Percentiles rank a stretch among this genome's conserved stretches.
Evolutionary conservation across 1,140 invertebrate species (phyloP).

Genomic region (Andricus grossulariae): DNA sequence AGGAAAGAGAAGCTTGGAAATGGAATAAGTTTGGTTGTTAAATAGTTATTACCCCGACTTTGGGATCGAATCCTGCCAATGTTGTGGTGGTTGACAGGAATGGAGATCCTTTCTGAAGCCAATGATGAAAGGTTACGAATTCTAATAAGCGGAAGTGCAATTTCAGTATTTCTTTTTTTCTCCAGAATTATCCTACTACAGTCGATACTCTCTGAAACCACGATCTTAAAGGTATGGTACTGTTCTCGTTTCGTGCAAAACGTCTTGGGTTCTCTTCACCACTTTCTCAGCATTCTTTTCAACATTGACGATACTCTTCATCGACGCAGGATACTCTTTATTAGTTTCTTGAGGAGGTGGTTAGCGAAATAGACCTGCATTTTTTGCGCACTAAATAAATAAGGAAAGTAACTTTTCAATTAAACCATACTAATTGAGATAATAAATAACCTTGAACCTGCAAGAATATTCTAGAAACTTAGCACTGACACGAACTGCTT

Average conservation of each 20-base stretch:
- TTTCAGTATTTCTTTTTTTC: constrained; percentile 35
- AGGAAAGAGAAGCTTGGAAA: constrained; percentile 47
- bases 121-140: constrained; percentile 38
- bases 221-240: constrained; percentile 13
- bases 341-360: constrained; percentile 62
- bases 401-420: no score
- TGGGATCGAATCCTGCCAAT: neutral
- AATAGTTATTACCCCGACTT: constrained; percentile 56
- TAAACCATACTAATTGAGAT: no score
- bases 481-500: no score
- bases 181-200: neutral
- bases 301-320: constrained; percentile 51
- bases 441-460: no score
- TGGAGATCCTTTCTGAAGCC: constrained; percentile 16
- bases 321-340: constrained; percentile 41
- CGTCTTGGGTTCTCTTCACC: constrained; percentile 15
- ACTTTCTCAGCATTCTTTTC: constrained; percentile 30
- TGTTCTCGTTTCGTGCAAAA: constrained; percentile 23
- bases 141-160: constrained; percentile 55
- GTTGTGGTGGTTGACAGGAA: neutral
- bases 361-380: constrained; percentile 55
- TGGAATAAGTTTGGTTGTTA: constrained; percentile 69
- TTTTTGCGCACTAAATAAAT: no score
- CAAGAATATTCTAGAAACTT: no score
- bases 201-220: constrained; percentile 4